Evolutionary conservation across 2,797 vertebrate genomes (phyloP), one percentile per base, ranked within the genome.

Genomic region (Stomatorhinus walkeri): DNA sequence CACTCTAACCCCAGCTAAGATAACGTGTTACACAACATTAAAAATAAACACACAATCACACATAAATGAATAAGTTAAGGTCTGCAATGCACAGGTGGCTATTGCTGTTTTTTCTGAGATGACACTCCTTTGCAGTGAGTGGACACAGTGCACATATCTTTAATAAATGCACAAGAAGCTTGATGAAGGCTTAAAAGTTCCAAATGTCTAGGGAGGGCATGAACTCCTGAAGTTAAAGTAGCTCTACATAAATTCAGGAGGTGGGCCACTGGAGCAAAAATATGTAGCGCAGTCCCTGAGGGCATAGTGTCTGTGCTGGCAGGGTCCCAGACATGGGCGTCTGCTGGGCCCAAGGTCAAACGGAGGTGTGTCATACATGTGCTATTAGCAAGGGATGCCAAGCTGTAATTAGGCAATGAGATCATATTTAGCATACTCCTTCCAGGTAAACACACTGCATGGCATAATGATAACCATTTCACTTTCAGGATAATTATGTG

Each of bases 381-480:
- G 56, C 56, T 64, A 64, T 87, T 87, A 87, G 32, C 16, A 56
- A 14, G 52, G 28, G 32, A 87, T 22, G 40, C 54, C 56, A 64
- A 48, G 56, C 54, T 2, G 86, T 64, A 64, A 87, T 64, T 68
- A 87, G 14, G 51, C 51, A 87, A 87, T 56, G 14, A 40, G 85
- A 56, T 85, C n/a, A 85, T 87, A 86, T 87, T 87, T 87, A 59
- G 85, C 28, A 10, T 3, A 36, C 32, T 54, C 16, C 14, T 19
- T 40, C 24, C 32, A 59, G 85, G 52, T 16, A 28, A 87, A 40
- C 32, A 51, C 52, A 36, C 3, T 7, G 16, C 85, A 59, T 40
- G 14, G 51, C 19, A 8, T 86, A 56, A 86, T 86, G 85, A 87
- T 87, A 87, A 87, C 52, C 85, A 56, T 59, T 87, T 87, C 12